Evolutionary conservation across 2,797 vertebrate species (phyloP).

Genomic region (Sebastes wilsoni): DNA sequence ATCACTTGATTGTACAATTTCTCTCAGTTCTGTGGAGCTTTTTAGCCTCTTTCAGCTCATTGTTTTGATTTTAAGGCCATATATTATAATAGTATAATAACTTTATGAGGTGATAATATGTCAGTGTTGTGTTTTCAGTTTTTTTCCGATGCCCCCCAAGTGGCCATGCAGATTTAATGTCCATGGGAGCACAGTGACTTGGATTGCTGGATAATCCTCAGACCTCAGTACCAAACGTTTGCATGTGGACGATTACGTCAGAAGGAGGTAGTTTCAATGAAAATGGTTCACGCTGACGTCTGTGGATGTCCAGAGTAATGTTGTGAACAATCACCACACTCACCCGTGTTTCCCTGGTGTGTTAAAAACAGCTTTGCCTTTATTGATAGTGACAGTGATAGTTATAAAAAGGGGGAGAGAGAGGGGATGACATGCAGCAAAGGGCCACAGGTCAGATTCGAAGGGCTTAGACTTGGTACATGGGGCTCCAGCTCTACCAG

Average conservation of each 20-base stretch:
- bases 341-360: background rate
- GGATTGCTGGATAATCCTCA: background rate
- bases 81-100: background rate
- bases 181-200: background rate
- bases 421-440: no score
- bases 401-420: no score
- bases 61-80: background rate
- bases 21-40: background rate
- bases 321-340: background rate
- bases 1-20: background rate
- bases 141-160: background rate
- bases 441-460: accelerated
- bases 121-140: background rate
- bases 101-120: background rate
- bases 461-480: no score
- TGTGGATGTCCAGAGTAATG: background rate
- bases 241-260: background rate
- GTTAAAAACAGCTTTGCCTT: no score
- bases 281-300: background rate
- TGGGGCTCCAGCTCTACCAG: accelerated
- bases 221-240: background rate
- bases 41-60: background rate
- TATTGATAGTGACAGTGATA: no score
- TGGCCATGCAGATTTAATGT: background rate
- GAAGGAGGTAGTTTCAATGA: background rate